These are phyloP conservation scores for Dermatemys mawii DNA, from an alignment of 2,113 vertebrate species.

Conservation along the genomic window DNA sequence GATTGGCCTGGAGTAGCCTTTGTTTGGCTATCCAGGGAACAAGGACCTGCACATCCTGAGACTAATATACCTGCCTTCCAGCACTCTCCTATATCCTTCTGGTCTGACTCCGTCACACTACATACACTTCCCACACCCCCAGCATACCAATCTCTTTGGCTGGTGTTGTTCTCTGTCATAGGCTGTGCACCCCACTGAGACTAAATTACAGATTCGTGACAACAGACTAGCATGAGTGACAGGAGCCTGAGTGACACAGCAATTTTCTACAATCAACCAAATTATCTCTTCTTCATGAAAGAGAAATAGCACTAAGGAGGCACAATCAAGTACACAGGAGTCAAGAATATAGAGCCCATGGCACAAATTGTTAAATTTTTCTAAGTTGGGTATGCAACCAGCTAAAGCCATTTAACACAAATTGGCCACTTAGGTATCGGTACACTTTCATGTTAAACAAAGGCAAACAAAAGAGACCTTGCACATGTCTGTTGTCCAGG, in stretches of 20 bases:
- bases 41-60: too few species aligned
- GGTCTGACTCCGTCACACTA: too few species aligned
- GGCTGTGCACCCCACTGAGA: neutral
- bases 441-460: neutral
- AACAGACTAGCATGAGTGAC: neutral
- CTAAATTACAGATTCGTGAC: neutral
- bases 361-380: neutral
- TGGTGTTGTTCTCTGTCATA: neutral
- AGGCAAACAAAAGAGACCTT: neutral
- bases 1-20: too few species aligned
- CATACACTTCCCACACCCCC: neutral
- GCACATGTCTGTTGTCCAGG: neutral
- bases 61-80: too few species aligned
- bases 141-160: neutral
- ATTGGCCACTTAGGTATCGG: neutral
- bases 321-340: neutral
- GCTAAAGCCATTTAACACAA: neutral
- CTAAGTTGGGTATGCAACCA: neutral
- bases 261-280: neutral
- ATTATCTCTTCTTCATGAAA: neutral
- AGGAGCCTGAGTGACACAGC: neutral
- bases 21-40: too few species aligned
- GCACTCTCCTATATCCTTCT: too few species aligned
- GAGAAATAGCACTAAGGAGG: neutral
- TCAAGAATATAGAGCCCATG: neutral